Evolutionary conservation across 1,140 invertebrate genomes (phyloP).

Genomic region (Eueides isabella): DNA sequence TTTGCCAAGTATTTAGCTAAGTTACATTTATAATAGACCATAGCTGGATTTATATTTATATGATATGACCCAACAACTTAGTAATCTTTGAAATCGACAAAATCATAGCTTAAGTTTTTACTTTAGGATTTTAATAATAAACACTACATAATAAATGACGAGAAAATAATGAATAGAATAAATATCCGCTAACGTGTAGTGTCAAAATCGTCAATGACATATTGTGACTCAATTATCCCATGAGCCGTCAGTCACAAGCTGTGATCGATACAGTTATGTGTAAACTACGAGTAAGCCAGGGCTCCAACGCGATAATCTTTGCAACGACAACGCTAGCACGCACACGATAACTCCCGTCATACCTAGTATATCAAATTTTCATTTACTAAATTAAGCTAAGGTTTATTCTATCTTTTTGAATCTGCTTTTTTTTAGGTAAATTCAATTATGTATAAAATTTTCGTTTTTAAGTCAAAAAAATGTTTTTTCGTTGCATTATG

Average conservation of each 20-base stretch:
- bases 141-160: too few relatives aligned
- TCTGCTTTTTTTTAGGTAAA: background rate
- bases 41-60: too few relatives aligned
- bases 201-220: constrained; percentile 40
- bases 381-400: constrained; percentile 1
- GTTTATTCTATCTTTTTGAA: background rate
- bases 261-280: constrained; percentile 36
- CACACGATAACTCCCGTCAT: constrained; percentile 40
- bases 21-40: background rate
- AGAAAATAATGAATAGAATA: background rate
- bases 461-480: too few relatives aligned
- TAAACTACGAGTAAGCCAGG: constrained; percentile 53
- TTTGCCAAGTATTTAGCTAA: too few relatives aligned
- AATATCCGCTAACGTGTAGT: background rate
- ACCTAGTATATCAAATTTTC: background rate
- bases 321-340: constrained; percentile 55
- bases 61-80: background rate
- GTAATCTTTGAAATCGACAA: background rate
- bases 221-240: constrained; percentile 35
- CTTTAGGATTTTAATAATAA: too few relatives aligned
- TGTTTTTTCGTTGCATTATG: too few relatives aligned
- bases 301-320: constrained; percentile 58
- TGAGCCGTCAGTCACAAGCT: constrained; percentile 42
- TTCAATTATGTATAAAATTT: background rate
- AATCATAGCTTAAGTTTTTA: too few relatives aligned